Evolutionary conservation across 2,113 vertebrate species (phyloP), one percentile per base, ranked within the genome.

Genomic region (Crocuta crocuta): DNA sequence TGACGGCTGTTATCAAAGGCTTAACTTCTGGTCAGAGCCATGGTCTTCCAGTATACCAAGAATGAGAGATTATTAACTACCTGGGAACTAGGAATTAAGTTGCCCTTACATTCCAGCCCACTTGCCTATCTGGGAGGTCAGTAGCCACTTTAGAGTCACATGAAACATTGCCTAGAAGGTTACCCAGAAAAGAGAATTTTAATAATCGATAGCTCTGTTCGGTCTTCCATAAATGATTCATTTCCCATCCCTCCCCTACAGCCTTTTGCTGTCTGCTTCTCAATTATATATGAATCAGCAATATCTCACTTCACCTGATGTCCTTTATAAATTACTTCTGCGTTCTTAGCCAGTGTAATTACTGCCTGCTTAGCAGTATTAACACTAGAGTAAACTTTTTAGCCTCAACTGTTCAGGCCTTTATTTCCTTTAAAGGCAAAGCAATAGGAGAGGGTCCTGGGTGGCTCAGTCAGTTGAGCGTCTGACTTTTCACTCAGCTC

Each of bases 381-480:
- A 80, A 89, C 71, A 9, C 61, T 68, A 13, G 4, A 35, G 5
- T 53, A 48, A 91, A 61, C 76, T 66, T 71, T 82, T 70, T 45
- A 86, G 31, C 21, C 66, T 23, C 23, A 87, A 94, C 24, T 31
- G 11, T 43, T 73, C 17, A 86, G 48, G 70, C 23, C 39, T 89
- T 97, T 45, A 71, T 73, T 96, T 78, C 50, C 78, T 89, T 95
- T 92, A 35, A 95, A 97, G 95, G 80, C 4, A 95, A 88, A 89
- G 48, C 79, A 50, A 13, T 16, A 53, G 21, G 82, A 8, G 55
- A 8, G 58, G 19, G 23, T 21, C 58, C 58, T 61, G 58, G 58
- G 58, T 61, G 58, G 58, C 58, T 61, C 8, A 61, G 58, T 61
- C 58, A 61, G 58, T 61, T 61, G 21, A 24, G 58, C 8, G 16